phyloP scores from a whole-genome alignment of 2,113 vertebrate genomes.

The Albula goreensis region DNA sequence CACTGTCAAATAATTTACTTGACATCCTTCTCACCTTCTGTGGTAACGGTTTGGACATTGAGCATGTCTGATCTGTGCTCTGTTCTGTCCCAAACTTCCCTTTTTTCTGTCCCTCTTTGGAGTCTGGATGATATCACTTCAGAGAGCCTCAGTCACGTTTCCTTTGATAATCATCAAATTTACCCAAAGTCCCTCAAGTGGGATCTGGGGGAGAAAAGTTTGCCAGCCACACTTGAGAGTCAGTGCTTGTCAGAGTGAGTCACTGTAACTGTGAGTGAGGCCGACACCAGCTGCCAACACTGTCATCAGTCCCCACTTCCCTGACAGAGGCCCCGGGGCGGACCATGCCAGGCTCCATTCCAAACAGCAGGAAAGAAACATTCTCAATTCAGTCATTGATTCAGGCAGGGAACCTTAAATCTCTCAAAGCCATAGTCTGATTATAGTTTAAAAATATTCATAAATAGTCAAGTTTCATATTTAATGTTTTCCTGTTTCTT shows the following conservation, averaged over 20 bases:
- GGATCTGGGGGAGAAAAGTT: slow-evolving; percentile 23
- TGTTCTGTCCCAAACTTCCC: background rate
- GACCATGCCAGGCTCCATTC: background rate
- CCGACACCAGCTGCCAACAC: slow-evolving; percentile 10
- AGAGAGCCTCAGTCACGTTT: slow-evolving; percentile 18
- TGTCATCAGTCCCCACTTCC: slow-evolving; percentile 12
- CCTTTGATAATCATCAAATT: slow-evolving; percentile 20
- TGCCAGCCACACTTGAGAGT: slow-evolving; percentile 18
- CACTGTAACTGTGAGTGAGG: slow-evolving; percentile 30
- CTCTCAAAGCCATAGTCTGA: background rate
- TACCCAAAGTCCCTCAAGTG: slow-evolving; percentile 18
- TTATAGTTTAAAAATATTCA: too few relatives aligned
- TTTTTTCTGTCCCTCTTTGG: background rate
- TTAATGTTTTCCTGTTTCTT: too few relatives aligned
- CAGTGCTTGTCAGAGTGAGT: slow-evolving; percentile 25
- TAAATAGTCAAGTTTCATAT: too few relatives aligned
- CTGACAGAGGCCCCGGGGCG: background rate
- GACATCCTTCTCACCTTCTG: background rate
- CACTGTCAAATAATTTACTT: background rate
- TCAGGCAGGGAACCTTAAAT: background rate
- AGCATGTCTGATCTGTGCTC: background rate
- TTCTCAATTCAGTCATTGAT: slow-evolving; percentile 1
- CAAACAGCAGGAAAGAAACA: background rate
- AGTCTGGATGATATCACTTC: background rate
- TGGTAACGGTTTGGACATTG: background rate